Conservation (phyloP, 1,140 invertebrate genomes). For the Ceratina calcarata region DNA sequence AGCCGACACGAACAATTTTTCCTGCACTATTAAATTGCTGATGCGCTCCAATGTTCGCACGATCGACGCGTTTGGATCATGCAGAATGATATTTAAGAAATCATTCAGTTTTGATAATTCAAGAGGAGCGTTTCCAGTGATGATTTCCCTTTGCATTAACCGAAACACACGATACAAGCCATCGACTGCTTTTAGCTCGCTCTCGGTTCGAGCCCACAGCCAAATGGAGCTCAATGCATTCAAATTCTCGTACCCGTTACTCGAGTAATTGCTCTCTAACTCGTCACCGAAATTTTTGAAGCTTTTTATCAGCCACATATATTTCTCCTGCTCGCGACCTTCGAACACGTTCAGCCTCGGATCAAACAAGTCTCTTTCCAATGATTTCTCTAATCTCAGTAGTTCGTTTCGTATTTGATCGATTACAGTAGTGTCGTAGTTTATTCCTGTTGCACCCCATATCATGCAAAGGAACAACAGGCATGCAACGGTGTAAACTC, state of each 20-base stretch:
- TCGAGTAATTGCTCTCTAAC: slow-evolving; percentile 71
- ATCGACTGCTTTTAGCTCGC: slow-evolving; percentile 81
- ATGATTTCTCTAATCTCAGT: slow-evolving; percentile 76
- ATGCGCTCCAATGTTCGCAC: slow-evolving; percentile 79
- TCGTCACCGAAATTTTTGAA: slow-evolving; percentile 81
- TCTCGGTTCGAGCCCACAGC: slow-evolving; percentile 81
- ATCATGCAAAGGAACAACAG: slow-evolving; percentile 17
- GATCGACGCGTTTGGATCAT: slow-evolving; percentile 81
- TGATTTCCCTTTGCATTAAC: slow-evolving; percentile 77
- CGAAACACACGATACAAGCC: slow-evolving; percentile 83
- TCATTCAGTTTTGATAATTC: slow-evolving; percentile 82
- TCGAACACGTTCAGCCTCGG: slow-evolving; percentile 7
- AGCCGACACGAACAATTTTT: slow-evolving; percentile 83
- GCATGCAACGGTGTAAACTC: not conserved
- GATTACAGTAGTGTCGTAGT: slow-evolving; percentile 66
- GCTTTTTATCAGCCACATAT: slow-evolving; percentile 78
- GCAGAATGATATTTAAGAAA: slow-evolving; percentile 83
- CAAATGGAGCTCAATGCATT: slow-evolving; percentile 79
- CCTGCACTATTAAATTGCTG: slow-evolving; percentile 80
- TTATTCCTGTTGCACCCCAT: not conserved
- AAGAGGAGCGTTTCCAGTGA: slow-evolving; percentile 67
- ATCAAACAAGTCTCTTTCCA: slow-evolving; percentile 32
- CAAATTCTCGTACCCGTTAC: slow-evolving; percentile 71
- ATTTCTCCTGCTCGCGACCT: slow-evolving; percentile 21
- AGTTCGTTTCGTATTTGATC: slow-evolving; percentile 82